These are phyloP conservation scores for Chelidonichthys spinosus DNA, from an alignment of 2,797 vertebrate species.

Conservation along the genomic window DNA sequence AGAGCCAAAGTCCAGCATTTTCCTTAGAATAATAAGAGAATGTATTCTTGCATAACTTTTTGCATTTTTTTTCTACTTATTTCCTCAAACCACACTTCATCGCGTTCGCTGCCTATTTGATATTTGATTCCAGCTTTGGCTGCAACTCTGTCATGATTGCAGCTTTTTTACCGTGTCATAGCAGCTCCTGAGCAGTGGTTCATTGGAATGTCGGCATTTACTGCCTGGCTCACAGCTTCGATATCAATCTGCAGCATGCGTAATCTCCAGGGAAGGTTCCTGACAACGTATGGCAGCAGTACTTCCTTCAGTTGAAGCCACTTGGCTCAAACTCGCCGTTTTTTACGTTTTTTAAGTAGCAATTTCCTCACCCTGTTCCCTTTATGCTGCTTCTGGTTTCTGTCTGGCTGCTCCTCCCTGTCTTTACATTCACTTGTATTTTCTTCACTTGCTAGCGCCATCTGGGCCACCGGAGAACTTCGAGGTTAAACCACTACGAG, in stretches of 20 bases:
- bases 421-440: conserved; percentile 48
- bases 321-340: conserved; percentile 48
- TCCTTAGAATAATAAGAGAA: conserved; percentile 8
- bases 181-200: conserved; percentile 65
- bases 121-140: conserved; percentile 60
- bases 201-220: conserved; percentile 72
- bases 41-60: conserved; percentile 35
- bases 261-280: conserved; percentile 58
- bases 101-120: conserved; percentile 48
- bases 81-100: conserved; percentile 52
- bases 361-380: conserved; percentile 49
- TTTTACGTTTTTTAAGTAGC: conserved; percentile 53
- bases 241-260: conserved; percentile 61
- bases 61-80: conserved; percentile 36
- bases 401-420: conserved; percentile 28
- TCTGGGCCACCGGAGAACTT: conserved; percentile 94
- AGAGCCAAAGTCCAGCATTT: conserved; percentile 15
- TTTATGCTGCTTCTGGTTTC: conserved; percentile 46
- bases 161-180: conserved; percentile 57
- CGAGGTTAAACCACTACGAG: conserved; percentile 91
- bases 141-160: conserved; percentile 41
- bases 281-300: conserved; percentile 62
- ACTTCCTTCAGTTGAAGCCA: conserved; percentile 57
- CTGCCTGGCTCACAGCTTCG: conserved; percentile 59
- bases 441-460: conserved; percentile 85